Evolutionary conservation across 1,140 invertebrate species (phyloP), one percentile per base, ranked within the genome.

Genomic region (Bombus breviceps): DNA sequence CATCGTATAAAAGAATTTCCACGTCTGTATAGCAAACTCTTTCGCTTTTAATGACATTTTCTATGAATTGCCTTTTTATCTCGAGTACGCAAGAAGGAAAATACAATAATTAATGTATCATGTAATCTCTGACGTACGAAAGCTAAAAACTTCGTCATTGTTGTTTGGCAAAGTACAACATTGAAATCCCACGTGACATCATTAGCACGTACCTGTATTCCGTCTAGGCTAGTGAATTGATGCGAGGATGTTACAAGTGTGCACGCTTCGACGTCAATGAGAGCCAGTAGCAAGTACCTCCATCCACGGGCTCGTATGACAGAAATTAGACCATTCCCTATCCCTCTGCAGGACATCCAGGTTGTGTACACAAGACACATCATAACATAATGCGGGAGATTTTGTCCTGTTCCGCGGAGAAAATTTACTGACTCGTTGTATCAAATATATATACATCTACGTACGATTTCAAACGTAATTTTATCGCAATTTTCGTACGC

Each of bases 221-320:
- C 96, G 34, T 96, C 96, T 69, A 97, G 93, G 79, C 96, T 97
- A 25, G 96, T 97, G 88, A 96, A 97, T 86, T 97, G 96, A 95
- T 97, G 97, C 8, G 97, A 97, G 78, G 97, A 97, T 37, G 97
- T 96, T 78, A 97, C 96, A 81, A 98, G 93, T 83, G 96, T 98
- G 93, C 98, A 98, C 39, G 97, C 97, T 94, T 98, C 97, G 10
- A 98, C 98, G 94, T 98, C 98, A 83, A 97, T 96, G n/a, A 97
- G 89, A 4, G 97, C 97, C 37, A 98, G 94, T 47, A 98, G 92
- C 76, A 97, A 95, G 94, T 98, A 98, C 89, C 97, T 96, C 97
- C 97, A 97, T 13, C 97, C 97, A 77, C 97, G 96, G 34, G 96
- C 95, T 93, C 96, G 96, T 91, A 98, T 96, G n/a, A 98, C 96